Evolutionary conservation across 2,797 vertebrate genomes (phyloP), one percentile per base, ranked within the genome.

Genomic region (Enteromius argenteus): DNA sequence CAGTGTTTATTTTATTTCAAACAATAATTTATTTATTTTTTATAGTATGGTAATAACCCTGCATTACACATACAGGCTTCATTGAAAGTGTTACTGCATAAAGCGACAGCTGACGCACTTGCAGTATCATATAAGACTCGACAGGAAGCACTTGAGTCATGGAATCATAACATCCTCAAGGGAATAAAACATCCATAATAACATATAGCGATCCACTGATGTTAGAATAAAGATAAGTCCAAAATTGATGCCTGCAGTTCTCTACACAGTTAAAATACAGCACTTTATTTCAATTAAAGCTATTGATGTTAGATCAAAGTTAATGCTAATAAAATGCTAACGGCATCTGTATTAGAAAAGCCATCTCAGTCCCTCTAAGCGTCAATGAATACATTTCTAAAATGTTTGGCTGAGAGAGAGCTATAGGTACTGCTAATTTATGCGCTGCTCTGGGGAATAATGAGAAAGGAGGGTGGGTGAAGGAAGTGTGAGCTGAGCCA

Each of bases 371-470:
- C 51, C 53, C 62, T 75, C 51, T 35, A 77, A 83, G 86, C 80
- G 76, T 85, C 64, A 64, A 87, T 79, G 67, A 85, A 80, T 74
- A 37, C 75, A 83, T 83, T 79, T 76, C 73, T 72, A 85, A 49
- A 83, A 68, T 74, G 53, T 72, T 76, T 80, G 76, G 58, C 27
- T 35, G 49, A 68, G 49, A 78, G 68, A 74, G 85, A 67, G 68
- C 71, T 75, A 78, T 67, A 84, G 80, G 86, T 85, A 56, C 46
- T 46, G 77, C 39, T 89, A 85, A 89, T 89, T 85, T 88, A 89
- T 84, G 81, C 78, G 17, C 42, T 51, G 64, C 87, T 81, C 77
- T 67, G 80, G 85, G 86, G 79, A 77, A 69, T 88, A 85, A 89
- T 88, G 87, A 89, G 85, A 86, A 86, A 80, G 74, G 81, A 79